Conservation (phyloP, 2,888 invertebrate species). For the Axea sp. region DNA sequence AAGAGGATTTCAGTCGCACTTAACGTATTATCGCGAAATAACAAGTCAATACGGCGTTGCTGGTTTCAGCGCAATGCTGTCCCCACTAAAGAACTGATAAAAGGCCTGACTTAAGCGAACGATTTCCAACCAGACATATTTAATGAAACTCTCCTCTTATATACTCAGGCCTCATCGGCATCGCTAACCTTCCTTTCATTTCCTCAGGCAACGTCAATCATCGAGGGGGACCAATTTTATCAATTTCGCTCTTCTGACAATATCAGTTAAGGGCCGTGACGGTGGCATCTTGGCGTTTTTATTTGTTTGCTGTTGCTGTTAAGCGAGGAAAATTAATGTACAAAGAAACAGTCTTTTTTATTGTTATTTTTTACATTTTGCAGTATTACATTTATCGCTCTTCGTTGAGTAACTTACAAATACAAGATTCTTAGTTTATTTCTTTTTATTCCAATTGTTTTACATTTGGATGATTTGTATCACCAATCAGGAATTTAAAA, state of each 20-base stretch:
- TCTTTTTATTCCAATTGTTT: no score
- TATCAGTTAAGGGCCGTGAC: no score
- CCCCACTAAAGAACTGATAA: constrained; percentile 49
- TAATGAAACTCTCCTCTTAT: constrained; percentile 69
- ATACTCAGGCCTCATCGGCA: constrained; percentile 68
- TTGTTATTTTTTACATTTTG: no score
- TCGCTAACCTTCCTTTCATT: constrained; percentile 71
- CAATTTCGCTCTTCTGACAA: constrained; percentile 24
- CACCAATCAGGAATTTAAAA: no score
- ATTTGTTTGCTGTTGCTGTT: no score
- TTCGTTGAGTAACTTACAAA: no score
- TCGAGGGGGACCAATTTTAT: constrained; percentile 64
- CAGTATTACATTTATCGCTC: no score
- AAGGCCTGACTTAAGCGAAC: constrained; percentile 65
- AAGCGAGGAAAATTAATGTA: no score
- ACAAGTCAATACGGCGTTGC: constrained; percentile 23
- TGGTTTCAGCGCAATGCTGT: constrained; percentile 23
- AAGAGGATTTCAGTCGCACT: constrained; percentile 45
- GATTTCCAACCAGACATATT: constrained; percentile 70
- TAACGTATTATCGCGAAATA: constrained; percentile 28
- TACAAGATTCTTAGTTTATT: no score
- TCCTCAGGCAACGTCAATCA: constrained; percentile 73
- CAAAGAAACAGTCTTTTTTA: no score
- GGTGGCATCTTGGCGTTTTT: no score
- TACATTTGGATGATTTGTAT: no score